Percentiles rank a stretch among this genome's conserved stretches.
These are phyloP conservation scores for Sarcophaga bullata DNA, from an alignment of 1,140 invertebrate genomes.

Conservation along the genomic window DNA sequence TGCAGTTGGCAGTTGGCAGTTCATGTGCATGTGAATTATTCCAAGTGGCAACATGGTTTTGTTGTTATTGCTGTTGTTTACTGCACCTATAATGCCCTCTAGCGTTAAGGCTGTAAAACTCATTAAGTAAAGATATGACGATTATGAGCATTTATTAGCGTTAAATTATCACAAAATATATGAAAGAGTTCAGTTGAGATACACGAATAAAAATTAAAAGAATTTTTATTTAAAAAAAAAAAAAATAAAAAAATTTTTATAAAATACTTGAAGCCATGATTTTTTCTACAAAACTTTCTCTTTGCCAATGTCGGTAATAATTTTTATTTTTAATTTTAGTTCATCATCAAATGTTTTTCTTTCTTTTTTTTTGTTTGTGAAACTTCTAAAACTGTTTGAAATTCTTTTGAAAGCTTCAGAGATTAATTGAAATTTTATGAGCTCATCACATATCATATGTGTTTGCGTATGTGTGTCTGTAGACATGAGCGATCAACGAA, in stretches of 20 bases:
- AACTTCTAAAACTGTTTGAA: not conserved
- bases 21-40: not conserved
- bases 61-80: not conserved
- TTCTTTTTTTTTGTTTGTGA: not conserved
- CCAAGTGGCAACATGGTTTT: not conserved
- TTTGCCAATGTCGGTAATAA: too few relatives aligned
- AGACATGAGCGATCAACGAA: constrained; percentile 46
- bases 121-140: not conserved
- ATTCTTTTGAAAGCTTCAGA: constrained; percentile 1
- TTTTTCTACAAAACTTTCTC: too few relatives aligned
- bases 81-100: not conserved
- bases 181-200: not conserved
- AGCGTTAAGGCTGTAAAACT: constrained; percentile 20
- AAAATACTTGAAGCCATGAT: too few relatives aligned
- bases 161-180: not conserved
- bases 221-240: not conserved
- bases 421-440: constrained; percentile 46
- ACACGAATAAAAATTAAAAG: not conserved
- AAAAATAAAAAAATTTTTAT: not conserved
- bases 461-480: not conserved
- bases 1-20: not conserved
- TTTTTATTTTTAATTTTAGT: too few relatives aligned
- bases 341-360: not conserved
- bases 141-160: constrained; percentile 7
- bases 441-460: constrained; percentile 26